Evolutionary conservation across 2,888 invertebrate genomes (phyloP), one percentile per base, ranked within the genome.

Genomic region (Diplazon laetatorius): DNA sequence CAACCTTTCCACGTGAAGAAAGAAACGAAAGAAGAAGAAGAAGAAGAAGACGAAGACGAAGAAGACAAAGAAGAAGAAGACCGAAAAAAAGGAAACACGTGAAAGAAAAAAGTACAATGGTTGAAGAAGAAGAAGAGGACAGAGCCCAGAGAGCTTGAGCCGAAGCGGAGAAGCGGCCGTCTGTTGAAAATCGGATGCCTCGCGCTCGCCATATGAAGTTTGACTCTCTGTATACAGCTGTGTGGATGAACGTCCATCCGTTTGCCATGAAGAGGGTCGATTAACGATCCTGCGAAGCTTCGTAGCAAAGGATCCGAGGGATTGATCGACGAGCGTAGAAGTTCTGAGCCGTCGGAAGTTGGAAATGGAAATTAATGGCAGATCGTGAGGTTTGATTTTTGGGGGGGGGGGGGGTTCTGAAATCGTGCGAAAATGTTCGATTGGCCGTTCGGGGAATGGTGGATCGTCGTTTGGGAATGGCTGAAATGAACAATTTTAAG

Each of bases 191-290:
- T 50, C 44, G 57, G 62, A 48, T 16, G 44, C 18, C 60, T 52
- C 22, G 69, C 65, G 70, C 73, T 78, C 63, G 63, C 77, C 77
- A 78, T 73, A 68, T 73, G 73, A 78, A 78, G 73, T 73, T 78
- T 14, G 20, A 48, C 39, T 46, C 62, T 44, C 25, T 39, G 37
- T n/a, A 37, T 16, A 44, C 39, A 57, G n/a, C n/a, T n/a, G n/a
- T n/a, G n/a, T n/a, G n/a, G n/a, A n/a, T n/a, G n/a, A n/a, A n/a
- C n/a, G n/a, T n/a, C n/a, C n/a, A n/a, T n/a, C n/a, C n/a, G n/a
- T n/a, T n/a, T n/a, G n/a, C n/a, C n/a, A 6, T n/a, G 55, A 72
- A 76, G 48, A 74, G 50, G 30, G 10, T 35, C 46, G 16, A 12
- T 48, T 6, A 37, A 48, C 46, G 48, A 16, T 30, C 37, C 30